phyloP scores from a whole-genome alignment of 2,888 invertebrate genomes.

The Ellobium chinense region DNA sequence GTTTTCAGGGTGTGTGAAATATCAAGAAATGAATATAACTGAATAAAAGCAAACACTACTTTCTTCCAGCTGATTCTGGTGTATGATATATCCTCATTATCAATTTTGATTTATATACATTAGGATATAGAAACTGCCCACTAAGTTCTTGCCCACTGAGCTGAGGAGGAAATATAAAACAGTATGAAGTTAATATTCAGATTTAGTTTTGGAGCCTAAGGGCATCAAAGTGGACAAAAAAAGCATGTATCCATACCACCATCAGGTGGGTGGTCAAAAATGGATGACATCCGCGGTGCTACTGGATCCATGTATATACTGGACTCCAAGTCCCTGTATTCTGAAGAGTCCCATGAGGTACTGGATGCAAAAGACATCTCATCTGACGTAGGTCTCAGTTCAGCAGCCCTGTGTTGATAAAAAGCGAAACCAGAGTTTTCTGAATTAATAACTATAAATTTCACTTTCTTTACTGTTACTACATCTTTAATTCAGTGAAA shows the following conservation, averaged over 20 bases:
- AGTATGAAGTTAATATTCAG: not conserved
- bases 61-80: too few relatives aligned
- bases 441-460: too few relatives aligned
- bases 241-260: not conserved
- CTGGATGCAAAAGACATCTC: not conserved
- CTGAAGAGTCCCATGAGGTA: constrained; percentile 33
- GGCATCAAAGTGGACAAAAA: not conserved
- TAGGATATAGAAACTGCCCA: too few relatives aligned
- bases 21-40: too few relatives aligned
- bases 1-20: too few relatives aligned
- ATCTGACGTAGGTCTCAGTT: not conserved
- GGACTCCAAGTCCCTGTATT: constrained; percentile 31
- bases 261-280: not conserved
- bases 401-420: not conserved
- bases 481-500: too few relatives aligned
- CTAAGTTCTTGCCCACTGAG: too few relatives aligned
- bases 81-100: too few relatives aligned
- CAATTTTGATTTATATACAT: too few relatives aligned
- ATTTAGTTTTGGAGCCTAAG: not conserved
- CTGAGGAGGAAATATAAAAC: not conserved
- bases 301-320: constrained; percentile 25
- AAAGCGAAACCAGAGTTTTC: too few relatives aligned
- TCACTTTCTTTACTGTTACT: too few relatives aligned
- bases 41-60: too few relatives aligned
- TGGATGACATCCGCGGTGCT: not conserved